Percentiles rank a stretch among this genome's conserved stretches.
phyloP scores from a whole-genome alignment of 2,888 invertebrate genomes.

The Leptinotarsa tumamoca region DNA sequence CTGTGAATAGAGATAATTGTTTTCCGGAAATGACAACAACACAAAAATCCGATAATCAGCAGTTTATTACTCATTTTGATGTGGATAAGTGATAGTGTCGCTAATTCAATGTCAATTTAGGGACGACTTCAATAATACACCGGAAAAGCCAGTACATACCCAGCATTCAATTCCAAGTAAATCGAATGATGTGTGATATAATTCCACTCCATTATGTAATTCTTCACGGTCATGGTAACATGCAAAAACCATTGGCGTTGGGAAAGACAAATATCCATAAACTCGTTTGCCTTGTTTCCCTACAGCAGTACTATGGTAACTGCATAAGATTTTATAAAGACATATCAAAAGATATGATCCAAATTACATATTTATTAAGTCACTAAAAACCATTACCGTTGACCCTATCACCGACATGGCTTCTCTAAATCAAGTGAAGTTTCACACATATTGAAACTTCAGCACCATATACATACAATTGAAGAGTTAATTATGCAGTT shows the following conservation, averaged over 20 bases:
- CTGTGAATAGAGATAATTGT: neutral
- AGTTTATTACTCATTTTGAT: constrained; percentile 21
- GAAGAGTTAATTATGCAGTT: constrained; percentile 80
- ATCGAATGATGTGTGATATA: constrained; percentile 49
- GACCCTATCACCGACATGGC: too few species aligned
- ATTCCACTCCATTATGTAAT: constrained; percentile 55
- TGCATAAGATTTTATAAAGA: too few species aligned
- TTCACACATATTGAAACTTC: too few species aligned
- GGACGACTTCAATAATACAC: constrained; percentile 50
- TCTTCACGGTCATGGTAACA: constrained; percentile 56
- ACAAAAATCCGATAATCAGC: constrained; percentile 25
- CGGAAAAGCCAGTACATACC: constrained; percentile 50
- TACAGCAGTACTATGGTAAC: too few species aligned
- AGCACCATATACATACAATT: constrained; percentile 64
- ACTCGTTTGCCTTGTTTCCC: too few species aligned
- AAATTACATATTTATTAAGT: too few species aligned
- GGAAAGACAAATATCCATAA: neutral
- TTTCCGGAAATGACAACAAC: constrained; percentile 25
- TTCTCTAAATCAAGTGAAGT: too few species aligned
- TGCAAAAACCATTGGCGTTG: constrained; percentile 44
- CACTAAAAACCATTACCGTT: too few species aligned
- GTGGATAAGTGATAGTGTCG: constrained; percentile 37
- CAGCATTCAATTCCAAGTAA: constrained; percentile 50
- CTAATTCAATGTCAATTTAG: constrained; percentile 53
- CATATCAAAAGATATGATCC: too few species aligned